Evolutionary conservation across 2,113 vertebrate genomes (phyloP).

Genomic region (Mugil cephalus): DNA sequence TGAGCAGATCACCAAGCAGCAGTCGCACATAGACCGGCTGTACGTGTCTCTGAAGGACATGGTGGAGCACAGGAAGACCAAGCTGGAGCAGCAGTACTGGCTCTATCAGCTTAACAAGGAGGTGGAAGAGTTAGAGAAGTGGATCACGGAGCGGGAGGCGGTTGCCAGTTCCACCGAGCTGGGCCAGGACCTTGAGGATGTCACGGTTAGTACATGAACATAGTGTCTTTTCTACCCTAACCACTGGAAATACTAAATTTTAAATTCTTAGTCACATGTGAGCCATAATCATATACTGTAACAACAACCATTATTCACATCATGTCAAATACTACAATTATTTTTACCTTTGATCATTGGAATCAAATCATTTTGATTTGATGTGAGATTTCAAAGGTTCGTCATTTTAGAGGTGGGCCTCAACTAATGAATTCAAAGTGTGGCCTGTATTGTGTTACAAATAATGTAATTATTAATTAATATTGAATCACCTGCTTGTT

Average conservation of each 20-base stretch:
- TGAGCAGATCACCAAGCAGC: conserved; percentile 90
- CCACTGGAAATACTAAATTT: background rate
- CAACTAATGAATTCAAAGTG: too few species aligned
- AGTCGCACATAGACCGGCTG: conserved; percentile 93
- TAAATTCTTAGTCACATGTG: background rate
- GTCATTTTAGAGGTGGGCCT: too few species aligned
- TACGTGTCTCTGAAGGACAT: conserved; percentile 93
- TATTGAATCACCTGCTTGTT: background rate
- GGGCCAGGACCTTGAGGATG: conserved; percentile 94
- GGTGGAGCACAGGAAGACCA: conserved; percentile 89
- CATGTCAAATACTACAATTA: background rate
- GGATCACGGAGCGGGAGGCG: conserved; percentile 92
- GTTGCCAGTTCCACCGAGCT: conserved; percentile 94
- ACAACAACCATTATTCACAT: background rate
- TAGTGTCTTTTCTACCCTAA: background rate
- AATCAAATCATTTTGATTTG: too few species aligned
- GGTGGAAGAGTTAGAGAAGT: conserved; percentile 94
- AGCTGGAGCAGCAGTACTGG: conserved; percentile 92
- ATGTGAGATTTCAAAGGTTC: too few species aligned
- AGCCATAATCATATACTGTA: background rate
- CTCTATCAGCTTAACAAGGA: conserved; percentile 94
- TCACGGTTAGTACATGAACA: conserved; percentile 84
- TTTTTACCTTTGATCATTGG: background rate
- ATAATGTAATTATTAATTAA: background rate
- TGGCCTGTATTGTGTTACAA: background rate